Evolutionary conservation across 2,888 invertebrate species (phyloP).

Genomic region (Oithona nana): DNA sequence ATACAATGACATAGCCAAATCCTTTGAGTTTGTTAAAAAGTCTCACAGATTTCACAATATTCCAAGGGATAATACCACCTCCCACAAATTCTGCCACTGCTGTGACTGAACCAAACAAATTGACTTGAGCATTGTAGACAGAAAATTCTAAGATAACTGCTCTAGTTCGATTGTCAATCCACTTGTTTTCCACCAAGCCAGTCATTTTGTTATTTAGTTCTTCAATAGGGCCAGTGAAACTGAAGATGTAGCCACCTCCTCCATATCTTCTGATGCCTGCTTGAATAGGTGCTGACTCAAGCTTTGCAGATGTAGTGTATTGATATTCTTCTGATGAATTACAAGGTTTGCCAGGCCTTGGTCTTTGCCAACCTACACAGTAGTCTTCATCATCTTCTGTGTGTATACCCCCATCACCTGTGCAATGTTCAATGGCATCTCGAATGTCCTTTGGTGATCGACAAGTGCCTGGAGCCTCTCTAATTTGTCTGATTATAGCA

Average conservation of each 20-base stretch:
- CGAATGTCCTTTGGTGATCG: neutral
- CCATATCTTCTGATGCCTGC: conserved; percentile 25
- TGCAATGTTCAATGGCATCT: conserved; percentile 1
- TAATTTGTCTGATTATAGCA: conserved; percentile 33
- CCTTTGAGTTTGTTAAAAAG: conserved; percentile 9
- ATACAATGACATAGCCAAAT: neutral
- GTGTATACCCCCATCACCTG: neutral
- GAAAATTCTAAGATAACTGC: conserved; percentile 36
- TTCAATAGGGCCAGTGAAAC: conserved; percentile 22
- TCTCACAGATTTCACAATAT: conserved; percentile 20
- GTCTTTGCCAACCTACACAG: neutral
- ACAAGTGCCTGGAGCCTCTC: conserved; percentile 23
- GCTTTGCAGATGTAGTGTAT: neutral
- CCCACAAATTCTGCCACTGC: conserved; percentile 21
- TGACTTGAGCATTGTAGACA: conserved; percentile 31
- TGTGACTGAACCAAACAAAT: conserved; percentile 23
- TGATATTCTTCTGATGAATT: neutral
- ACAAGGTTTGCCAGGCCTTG: neutral
- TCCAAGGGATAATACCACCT: conserved; percentile 21
- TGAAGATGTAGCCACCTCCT: conserved; percentile 32
- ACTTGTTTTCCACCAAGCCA: conserved; percentile 26
- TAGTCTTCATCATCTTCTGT: neutral
- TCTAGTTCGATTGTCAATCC: conserved; percentile 33
- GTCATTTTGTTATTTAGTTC: conserved; percentile 25
- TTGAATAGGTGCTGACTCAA: neutral